phyloP scores from a whole-genome alignment of 2,797 vertebrate species.

The Menidia menidia region DNA sequence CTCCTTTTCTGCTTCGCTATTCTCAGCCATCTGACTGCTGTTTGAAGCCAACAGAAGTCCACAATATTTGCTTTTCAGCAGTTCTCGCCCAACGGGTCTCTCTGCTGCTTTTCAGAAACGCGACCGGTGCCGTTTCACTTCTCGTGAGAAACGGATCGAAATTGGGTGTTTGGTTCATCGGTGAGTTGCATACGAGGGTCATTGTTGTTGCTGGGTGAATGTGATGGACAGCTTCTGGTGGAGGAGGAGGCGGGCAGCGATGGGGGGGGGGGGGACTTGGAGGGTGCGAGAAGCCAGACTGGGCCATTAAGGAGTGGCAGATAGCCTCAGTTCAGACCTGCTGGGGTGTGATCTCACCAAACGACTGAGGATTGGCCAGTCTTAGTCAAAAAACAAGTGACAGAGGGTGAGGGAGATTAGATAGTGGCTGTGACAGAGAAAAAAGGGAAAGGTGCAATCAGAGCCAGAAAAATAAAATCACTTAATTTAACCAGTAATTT shows the following conservation, averaged over 20 bases:
- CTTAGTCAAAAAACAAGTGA: conserved; percentile 45
- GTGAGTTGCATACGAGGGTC: conserved; percentile 44
- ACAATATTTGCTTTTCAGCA: conserved; percentile 78
- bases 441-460: conserved; percentile 15
- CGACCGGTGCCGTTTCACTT: conserved; percentile 63
- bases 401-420: conserved; percentile 44
- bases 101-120: conserved; percentile 69
- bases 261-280: conserved; percentile 7
- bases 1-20: conserved; percentile 69
- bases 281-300: conserved; percentile 59
- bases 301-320: conserved; percentile 66
- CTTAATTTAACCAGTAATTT: background rate
- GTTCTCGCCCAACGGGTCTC: conserved; percentile 69
- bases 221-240: conserved; percentile 54
- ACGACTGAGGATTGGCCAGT: conserved; percentile 48
- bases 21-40: conserved; percentile 70
- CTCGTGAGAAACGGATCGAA: conserved; percentile 63
- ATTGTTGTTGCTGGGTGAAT: conserved; percentile 44
- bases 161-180: conserved; percentile 64
- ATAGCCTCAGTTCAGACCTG: conserved; percentile 64
- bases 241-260: conserved; percentile 12
- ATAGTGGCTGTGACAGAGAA: conserved; percentile 21
- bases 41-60: conserved; percentile 76
- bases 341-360: conserved; percentile 76
- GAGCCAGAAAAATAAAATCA: conserved; percentile 22